Conservation (phyloP, 2,888 invertebrate species). For the Apodemia hepburni region DNA sequence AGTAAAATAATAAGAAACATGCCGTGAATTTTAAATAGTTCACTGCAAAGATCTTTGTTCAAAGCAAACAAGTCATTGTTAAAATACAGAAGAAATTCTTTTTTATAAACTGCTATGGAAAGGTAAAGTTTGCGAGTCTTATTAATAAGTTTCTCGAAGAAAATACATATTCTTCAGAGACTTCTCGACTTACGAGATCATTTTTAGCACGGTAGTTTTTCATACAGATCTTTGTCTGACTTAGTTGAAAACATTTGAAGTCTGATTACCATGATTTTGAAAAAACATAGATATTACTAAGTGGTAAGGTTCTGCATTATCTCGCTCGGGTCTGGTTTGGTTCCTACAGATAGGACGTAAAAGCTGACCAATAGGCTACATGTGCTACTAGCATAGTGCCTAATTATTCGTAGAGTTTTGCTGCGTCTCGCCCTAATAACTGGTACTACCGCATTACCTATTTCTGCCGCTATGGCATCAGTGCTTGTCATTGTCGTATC, state of each 20-base stretch:
- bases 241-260: neutral
- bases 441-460: too few relatives aligned
- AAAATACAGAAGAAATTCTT: conserved; percentile 18
- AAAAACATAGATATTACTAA: too few relatives aligned
- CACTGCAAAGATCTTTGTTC: conserved; percentile 44
- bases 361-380: too few relatives aligned
- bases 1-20: conserved; percentile 58
- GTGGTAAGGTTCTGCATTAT: too few relatives aligned
- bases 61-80: conserved; percentile 44
- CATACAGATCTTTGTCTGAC: neutral
- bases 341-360: too few relatives aligned
- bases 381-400: too few relatives aligned
- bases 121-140: conserved; percentile 10
- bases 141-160: conserved; percentile 9
- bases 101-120: conserved; percentile 14
- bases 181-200: neutral
- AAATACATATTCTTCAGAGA: conserved; percentile 7
- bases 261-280: neutral
- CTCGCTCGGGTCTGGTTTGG: too few relatives aligned
- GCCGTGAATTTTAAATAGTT: conserved; percentile 64
- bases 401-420: too few relatives aligned
- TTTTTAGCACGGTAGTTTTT: neutral
- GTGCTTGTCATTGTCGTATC: too few relatives aligned
- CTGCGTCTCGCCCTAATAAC: too few relatives aligned
- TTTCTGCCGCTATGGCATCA: too few relatives aligned